Evolutionary conservation across 2,888 invertebrate species (phyloP), one percentile per base, ranked within the genome.

Genomic region (Scaptomyza polygonia): DNA sequence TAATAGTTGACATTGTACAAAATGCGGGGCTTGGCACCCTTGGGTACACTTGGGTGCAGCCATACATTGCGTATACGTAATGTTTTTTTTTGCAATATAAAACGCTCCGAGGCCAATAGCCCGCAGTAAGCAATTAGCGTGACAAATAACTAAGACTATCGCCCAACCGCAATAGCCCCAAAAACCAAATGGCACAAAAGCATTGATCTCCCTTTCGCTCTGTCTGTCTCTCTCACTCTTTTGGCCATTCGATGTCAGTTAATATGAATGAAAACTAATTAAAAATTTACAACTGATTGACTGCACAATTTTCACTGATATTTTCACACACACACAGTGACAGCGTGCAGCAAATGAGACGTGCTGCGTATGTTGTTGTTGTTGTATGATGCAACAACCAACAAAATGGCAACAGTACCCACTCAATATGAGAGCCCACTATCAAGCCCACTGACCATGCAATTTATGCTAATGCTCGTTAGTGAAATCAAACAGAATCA

Each of bases 401-500:
- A 49, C 57, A 40, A 53, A 47, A 55, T 53, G 48, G 30, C 32
- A 40, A 32, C 29, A 29, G 0, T 12, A 8, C 0, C 5, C 18
- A 21, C 18, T 25, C 21, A 18, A 47, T 29, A 6, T 5, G 0
- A 4, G 25, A 25, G 8, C 18, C 34, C 16, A n/a, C 52, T 27
- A 18, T 14, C n/a, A 9, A 36, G 47, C 14, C 40, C 54, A 64
- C 32, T 54, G 45, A 39, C 53, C 47, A 58, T 58, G 72, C 82
- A 87, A 87, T 84, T 87, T 84, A 84, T 84, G 84, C 87, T 87
- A 87, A 84, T 84, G 87, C 83, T 87, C 85, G 85, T 87, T 82
- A 84, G 80, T 79, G 67, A 86, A 81, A 82, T 86, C 83, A 83
- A 83, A 83, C 85, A 86, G 67, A 43, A 36, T 18, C 65, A 40